Percentiles rank a stretch among this genome's conserved stretches.
Conservation (phyloP, 92 coral and sea anemone species). For the Phenganax subtilis region DNA sequence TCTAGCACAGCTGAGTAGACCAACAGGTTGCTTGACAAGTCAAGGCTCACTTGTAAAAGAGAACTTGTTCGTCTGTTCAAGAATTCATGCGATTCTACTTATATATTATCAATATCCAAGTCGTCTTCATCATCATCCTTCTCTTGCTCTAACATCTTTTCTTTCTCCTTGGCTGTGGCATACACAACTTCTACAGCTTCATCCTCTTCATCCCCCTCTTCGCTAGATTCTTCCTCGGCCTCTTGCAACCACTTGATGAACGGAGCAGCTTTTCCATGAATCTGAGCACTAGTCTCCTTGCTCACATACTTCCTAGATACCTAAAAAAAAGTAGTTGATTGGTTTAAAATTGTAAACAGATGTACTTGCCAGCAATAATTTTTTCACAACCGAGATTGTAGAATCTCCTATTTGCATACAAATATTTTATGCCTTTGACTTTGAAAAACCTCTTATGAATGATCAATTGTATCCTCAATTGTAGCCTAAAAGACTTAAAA, state of each 20-base stretch:
- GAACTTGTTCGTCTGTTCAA: background rate
- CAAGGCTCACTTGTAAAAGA: background rate
- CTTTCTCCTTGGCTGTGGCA: slow-evolving; percentile 68
- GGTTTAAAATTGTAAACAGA: background rate
- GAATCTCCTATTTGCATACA: too few relatives aligned
- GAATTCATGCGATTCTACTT: background rate
- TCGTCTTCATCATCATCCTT: slow-evolving; percentile 65
- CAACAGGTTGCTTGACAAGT: too few relatives aligned
- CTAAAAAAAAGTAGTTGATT: slow-evolving; percentile 41
- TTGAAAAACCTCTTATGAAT: too few relatives aligned
- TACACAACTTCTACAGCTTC: slow-evolving; percentile 84
- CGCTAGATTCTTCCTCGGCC: slow-evolving; percentile 94
- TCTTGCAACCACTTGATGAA: slow-evolving; percentile 93
- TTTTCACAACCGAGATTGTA: too few relatives aligned
- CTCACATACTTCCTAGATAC: slow-evolving; percentile 92
- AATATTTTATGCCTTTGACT: too few relatives aligned
- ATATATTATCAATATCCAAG: slow-evolving; percentile 91
- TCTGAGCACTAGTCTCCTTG: slow-evolving; percentile 71
- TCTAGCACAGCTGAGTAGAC: too few relatives aligned
- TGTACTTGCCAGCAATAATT: too few relatives aligned
- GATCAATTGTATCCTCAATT: too few relatives aligned
- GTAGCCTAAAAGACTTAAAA: too few relatives aligned
- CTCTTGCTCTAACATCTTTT: slow-evolving; percentile 52
- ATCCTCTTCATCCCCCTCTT: slow-evolving; percentile 69
- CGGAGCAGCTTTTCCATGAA: slow-evolving; percentile 86